phyloP scores from a whole-genome alignment of 2,888 invertebrate species.

The Orthosia cruda region DNA sequence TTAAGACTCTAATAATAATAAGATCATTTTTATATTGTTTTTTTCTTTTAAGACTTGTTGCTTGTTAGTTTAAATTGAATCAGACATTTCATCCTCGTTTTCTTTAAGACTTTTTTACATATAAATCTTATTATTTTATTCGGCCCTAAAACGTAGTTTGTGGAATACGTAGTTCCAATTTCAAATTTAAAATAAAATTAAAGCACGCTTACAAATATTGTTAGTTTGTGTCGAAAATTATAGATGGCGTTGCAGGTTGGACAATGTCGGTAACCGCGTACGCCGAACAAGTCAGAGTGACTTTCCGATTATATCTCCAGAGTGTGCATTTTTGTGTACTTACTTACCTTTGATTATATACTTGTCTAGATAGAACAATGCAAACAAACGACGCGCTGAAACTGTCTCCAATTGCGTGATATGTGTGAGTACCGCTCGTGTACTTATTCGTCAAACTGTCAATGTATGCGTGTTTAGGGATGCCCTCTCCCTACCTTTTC shows the following conservation, averaged over 20 bases:
- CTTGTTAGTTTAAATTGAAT: background rate
- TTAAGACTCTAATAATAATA: background rate
- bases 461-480: too few species aligned
- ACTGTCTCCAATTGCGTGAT: too few species aligned
- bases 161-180: background rate
- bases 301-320: background rate
- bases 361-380: too few species aligned
- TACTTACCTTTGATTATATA: too few species aligned
- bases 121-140: background rate
- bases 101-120: too few species aligned
- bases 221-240: conserved; percentile 37
- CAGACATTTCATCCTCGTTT: too few species aligned
- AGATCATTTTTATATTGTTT: background rate
- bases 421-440: too few species aligned
- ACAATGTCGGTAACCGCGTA: background rate
- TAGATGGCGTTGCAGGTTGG: conserved; percentile 50
- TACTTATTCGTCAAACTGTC: too few species aligned
- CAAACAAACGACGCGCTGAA: too few species aligned
- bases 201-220: background rate
- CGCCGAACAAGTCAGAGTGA: background rate
- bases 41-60: background rate
- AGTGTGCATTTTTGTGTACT: background rate
- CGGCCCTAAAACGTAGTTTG: background rate
- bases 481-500: too few species aligned
- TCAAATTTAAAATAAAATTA: background rate